A percentile compares a stretch with the other conserved stretches of the same genome.
phyloP scores from a whole-genome alignment of 2,797 vertebrate species.

The Malacoctenus gilli region DNA sequence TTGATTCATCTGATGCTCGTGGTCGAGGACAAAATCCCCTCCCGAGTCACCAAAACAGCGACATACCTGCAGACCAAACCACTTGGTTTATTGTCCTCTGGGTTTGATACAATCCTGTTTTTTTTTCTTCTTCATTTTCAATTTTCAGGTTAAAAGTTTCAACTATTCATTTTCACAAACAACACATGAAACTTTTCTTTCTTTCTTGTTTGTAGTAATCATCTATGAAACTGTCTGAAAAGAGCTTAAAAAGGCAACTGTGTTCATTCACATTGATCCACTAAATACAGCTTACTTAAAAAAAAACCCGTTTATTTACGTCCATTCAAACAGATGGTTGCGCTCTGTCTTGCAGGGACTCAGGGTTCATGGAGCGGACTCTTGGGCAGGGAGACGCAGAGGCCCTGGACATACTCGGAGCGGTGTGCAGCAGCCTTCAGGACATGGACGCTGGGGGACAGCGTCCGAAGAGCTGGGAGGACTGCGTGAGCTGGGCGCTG shows the following conservation, averaged over 20 bases:
- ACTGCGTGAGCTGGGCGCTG: constrained; percentile 88
- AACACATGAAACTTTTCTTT: neutral
- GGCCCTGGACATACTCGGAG: constrained; percentile 76
- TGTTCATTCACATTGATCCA: no score
- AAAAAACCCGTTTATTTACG: no score
- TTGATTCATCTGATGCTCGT: constrained; percentile 1
- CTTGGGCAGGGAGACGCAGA: constrained; percentile 60
- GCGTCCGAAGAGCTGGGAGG: constrained; percentile 78
- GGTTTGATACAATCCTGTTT: constrained; percentile 10
- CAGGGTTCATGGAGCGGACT: constrained; percentile 65
- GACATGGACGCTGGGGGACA: constrained; percentile 56
- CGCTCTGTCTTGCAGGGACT: constrained; percentile 73
- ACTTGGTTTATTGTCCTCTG: constrained; percentile 23
- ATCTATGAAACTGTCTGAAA: no score
- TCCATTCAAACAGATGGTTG: constrained; percentile 14
- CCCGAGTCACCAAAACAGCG: constrained; percentile 31
- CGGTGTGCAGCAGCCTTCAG: constrained; percentile 70
- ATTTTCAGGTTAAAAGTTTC: no score
- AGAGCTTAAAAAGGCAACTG: no score
- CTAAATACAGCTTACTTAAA: no score
- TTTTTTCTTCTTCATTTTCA: constrained; percentile 3
- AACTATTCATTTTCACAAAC: no score
- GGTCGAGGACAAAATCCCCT: constrained; percentile 25
- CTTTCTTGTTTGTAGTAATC: neutral
- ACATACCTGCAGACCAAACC: constrained; percentile 18